These are phyloP conservation scores for Oreocharis arfaki DNA, from an alignment of 2,113 vertebrate genomes.

Conservation along the genomic window DNA sequence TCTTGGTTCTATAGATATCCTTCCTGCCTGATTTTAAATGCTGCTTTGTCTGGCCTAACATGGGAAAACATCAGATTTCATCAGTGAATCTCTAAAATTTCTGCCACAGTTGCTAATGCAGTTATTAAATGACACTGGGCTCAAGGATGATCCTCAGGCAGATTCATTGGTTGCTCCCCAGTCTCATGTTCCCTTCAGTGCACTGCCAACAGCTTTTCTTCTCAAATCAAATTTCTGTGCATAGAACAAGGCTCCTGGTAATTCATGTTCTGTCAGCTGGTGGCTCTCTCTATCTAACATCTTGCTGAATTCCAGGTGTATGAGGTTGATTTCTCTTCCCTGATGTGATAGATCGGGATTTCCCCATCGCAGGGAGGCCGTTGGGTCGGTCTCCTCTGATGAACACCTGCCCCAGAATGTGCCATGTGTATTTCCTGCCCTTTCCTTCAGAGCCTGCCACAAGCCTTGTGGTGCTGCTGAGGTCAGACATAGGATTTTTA, in stretches of 20 bases:
- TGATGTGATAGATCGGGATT: background rate
- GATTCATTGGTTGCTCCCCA: background rate
- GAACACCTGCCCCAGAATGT: rapidly evolving
- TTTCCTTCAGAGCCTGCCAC: background rate
- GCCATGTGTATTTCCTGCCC: background rate
- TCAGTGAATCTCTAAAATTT: background rate
- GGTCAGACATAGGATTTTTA: background rate
- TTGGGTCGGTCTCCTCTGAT: background rate
- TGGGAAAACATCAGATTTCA: background rate
- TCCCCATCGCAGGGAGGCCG: rapidly evolving
- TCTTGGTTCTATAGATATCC: rapidly evolving
- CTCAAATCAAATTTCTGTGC: background rate
- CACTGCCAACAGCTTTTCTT: background rate
- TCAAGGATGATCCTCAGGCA: background rate
- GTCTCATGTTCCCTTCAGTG: background rate
- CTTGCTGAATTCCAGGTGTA: background rate
- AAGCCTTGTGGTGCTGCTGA: background rate
- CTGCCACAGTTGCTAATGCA: background rate
- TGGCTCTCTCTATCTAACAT: background rate
- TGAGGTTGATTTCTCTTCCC: background rate
- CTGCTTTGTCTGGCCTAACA: background rate
- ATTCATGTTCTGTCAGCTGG: background rate
- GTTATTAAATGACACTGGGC: background rate
- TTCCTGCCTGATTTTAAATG: background rate
- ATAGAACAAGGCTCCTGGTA: background rate